phyloP scores from a whole-genome alignment of 2,888 invertebrate genomes.

The Lasius platythorax region DNA sequence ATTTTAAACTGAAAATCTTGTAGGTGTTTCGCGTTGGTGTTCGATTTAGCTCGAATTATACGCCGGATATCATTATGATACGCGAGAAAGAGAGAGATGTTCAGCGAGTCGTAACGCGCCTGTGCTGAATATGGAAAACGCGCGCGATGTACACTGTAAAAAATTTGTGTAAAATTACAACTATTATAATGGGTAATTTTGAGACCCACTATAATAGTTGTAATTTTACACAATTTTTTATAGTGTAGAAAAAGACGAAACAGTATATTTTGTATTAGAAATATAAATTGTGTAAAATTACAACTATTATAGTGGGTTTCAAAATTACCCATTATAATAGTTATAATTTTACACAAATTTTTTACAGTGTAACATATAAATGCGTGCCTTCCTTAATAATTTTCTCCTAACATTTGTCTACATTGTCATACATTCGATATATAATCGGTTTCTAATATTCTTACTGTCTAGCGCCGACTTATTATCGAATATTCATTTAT shows the following conservation, averaged over 20 bases:
- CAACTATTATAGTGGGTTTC: too few relatives aligned
- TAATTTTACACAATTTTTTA: too few relatives aligned
- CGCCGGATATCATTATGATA: slow-evolving; percentile 16
- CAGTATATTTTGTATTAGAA: too few relatives aligned
- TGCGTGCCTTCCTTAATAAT: not conserved
- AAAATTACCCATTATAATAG: too few relatives aligned
- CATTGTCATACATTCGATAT: not conserved
- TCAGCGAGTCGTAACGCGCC: slow-evolving; percentile 13
- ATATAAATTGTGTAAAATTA: too few relatives aligned
- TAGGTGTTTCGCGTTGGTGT: slow-evolving; percentile 20
- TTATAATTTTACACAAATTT: too few relatives aligned
- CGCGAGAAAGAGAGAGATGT: not conserved
- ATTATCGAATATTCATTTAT: slow-evolving; percentile 32
- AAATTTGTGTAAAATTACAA: not conserved
- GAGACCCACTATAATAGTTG: too few relatives aligned
- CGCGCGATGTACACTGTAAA: too few relatives aligned
- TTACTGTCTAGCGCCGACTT: slow-evolving; percentile 14
- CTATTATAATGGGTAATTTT: not conserved
- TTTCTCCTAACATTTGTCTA: not conserved
- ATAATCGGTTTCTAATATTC: slow-evolving; percentile 38
- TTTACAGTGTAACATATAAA: too few relatives aligned
- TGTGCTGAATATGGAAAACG: slow-evolving; percentile 8
- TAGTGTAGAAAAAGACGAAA: too few relatives aligned
- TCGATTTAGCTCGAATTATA: slow-evolving; percentile 16
- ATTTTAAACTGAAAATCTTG: slow-evolving; percentile 35